phyloP scores from a whole-genome alignment of 2,797 vertebrate species.

The Poecilia gillii region DNA sequence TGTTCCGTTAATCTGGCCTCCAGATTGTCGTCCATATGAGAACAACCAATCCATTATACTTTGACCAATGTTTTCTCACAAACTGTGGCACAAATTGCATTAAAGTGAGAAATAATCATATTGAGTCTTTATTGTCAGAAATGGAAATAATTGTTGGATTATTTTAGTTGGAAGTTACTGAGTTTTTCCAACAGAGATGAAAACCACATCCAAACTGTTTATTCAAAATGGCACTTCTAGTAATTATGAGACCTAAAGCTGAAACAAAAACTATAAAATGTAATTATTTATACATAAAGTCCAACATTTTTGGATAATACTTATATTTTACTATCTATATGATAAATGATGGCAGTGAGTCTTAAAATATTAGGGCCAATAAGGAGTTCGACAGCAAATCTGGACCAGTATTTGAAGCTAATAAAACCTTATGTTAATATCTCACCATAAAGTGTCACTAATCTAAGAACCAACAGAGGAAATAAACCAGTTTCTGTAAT shows the following conservation, averaged over 20 bases:
- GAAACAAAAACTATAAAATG: not conserved
- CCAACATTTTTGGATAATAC: not conserved
- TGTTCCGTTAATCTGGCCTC: not conserved
- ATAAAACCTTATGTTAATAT: not conserved
- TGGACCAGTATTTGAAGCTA: not conserved
- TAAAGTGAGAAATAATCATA: not conserved
- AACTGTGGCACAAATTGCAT: not conserved
- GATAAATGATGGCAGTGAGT: not conserved
- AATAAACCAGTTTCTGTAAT: not conserved
- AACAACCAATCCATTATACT: not conserved
- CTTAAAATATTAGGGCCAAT: not conserved
- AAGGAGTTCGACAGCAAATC: not conserved
- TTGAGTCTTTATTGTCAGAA: not conserved
- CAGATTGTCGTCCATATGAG: not conserved
- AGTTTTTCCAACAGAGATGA: not conserved
- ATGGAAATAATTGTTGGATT: not conserved
- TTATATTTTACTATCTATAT: not conserved
- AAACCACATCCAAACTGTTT: not conserved
- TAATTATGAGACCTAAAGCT: not conserved
- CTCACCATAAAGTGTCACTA: not conserved
- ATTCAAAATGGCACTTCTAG: not conserved
- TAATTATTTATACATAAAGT: not conserved
- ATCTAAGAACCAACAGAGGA: not conserved
- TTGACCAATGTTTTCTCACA: not conserved
- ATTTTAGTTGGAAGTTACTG: not conserved